Percentiles rank a stretch among this genome's conserved stretches.
phyloP scores from a whole-genome alignment of 53 echinoderm and acorn worm species.

The Echinarachnius parma region DNA sequence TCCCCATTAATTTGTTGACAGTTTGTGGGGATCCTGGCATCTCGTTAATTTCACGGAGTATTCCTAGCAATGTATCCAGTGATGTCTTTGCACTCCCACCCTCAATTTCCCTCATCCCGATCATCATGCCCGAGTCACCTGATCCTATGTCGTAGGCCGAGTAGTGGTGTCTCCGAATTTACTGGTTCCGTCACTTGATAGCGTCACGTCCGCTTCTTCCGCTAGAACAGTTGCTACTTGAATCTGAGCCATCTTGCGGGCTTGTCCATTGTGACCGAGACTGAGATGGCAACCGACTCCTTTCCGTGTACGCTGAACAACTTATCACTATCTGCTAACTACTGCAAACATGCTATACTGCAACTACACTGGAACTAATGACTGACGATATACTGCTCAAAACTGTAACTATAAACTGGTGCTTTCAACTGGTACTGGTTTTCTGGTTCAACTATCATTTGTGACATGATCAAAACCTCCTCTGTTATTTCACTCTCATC shows the following conservation, averaged over 20 bases:
- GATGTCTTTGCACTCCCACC: constrained; percentile 23
- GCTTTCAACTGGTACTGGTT: no score
- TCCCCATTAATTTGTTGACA: constrained; percentile 9
- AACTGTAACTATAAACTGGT: no score
- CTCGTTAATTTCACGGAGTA: constrained; percentile 11
- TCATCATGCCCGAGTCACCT: neutral
- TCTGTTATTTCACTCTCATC: no score
- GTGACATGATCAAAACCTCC: no score
- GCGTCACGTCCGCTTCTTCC: constrained; percentile 22
- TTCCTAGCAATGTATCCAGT: constrained; percentile 2
- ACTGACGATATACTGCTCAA: no score
- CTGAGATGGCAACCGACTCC: no score
- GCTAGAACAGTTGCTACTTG: constrained; percentile 34
- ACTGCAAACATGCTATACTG: no score
- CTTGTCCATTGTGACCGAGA: no score
- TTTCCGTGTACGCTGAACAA: no score
- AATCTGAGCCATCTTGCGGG: constrained; percentile 52
- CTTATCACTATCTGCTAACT: no score
- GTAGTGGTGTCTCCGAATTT: constrained; percentile 63
- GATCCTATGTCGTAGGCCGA: constrained; percentile 43
- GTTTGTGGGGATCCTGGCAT: neutral
- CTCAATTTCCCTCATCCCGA: constrained; percentile 23
- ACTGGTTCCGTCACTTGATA: constrained; percentile 57
- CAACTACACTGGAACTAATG: no score
- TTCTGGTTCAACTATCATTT: no score